A percentile compares a stretch with the other conserved stretches of the same genome.
phyloP scores from a whole-genome alignment of 2,113 vertebrate species.

The Zosterops hypoxanthus region DNA sequence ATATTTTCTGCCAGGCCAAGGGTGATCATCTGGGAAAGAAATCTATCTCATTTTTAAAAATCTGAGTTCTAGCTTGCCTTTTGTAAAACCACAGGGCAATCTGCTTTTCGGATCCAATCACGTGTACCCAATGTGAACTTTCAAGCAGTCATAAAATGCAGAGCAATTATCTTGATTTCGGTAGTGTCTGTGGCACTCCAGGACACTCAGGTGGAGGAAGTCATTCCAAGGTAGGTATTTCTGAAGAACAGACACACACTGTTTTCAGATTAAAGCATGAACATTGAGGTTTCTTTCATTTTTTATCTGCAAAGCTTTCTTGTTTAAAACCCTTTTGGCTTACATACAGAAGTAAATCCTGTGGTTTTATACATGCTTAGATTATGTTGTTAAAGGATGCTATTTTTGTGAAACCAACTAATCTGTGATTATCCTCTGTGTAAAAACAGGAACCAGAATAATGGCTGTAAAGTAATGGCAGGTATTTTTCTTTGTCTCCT shows the following conservation, averaged over 20 bases:
- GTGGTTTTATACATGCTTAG: neutral
- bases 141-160: neutral
- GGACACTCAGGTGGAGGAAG: neutral
- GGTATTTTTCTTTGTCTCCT: neutral
- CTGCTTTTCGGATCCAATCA: neutral
- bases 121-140: neutral
- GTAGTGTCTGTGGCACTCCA: neutral
- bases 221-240: neutral
- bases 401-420: neutral
- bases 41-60: neutral
- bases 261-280: neutral
- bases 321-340: neutral
- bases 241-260: neutral
- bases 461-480: neutral
- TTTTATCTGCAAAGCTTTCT: neutral
- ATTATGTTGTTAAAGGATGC: neutral
- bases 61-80: neutral
- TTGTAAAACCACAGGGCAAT: neutral
- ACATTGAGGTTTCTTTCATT: neutral
- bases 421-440: neutral
- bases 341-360: neutral
- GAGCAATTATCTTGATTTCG: neutral
- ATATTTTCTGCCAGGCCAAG: neutral
- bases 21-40: neutral
- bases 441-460: neutral